Evolutionary conservation across 2,797 vertebrate species (phyloP).

Genomic region (Lateolabrax maculatus): DNA sequence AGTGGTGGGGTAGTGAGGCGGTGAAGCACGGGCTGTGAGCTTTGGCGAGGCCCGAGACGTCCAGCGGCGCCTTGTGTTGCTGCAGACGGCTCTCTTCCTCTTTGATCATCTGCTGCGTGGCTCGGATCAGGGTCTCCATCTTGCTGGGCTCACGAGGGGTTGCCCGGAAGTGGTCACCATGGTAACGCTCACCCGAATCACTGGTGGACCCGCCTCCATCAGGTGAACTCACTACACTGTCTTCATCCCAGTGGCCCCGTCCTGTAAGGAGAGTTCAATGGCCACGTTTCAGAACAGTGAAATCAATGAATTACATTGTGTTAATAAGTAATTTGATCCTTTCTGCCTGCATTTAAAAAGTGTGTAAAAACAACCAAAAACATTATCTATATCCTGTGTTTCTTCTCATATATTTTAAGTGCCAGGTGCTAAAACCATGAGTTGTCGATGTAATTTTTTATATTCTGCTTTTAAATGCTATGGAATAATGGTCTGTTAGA

Average conservation of each 20-base stretch:
- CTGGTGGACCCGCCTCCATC: conserved; percentile 95
- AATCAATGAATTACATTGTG: conserved; percentile 42
- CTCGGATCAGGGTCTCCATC: conserved; percentile 95
- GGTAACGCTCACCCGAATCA: conserved; percentile 93
- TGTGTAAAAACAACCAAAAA: conserved; percentile 4
- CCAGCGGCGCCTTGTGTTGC: conserved; percentile 88
- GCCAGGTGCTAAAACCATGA: conserved; percentile 4
- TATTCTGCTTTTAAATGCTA: conserved; percentile 45
- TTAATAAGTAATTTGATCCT: conserved; percentile 37
- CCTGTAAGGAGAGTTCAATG: conserved; percentile 79
- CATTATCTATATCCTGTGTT: neutral
- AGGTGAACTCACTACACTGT: conserved; percentile 94
- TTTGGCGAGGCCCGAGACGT: conserved; percentile 89
- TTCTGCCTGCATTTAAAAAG: neutral
- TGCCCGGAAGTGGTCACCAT: conserved; percentile 89
- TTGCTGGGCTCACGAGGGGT: conserved; percentile 94
- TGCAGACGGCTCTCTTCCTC: conserved; percentile 95
- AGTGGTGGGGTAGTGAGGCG: conserved; percentile 88
- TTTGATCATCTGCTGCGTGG: conserved; percentile 98
- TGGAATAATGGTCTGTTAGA: conserved; percentile 43
- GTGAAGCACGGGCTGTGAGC: conserved; percentile 89
- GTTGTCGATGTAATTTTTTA: conserved; percentile 12
- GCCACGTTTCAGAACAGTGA: conserved; percentile 39
- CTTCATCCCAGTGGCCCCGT: conserved; percentile 95
- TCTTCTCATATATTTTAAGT: conserved; percentile 1